Evolutionary conservation across 2,113 vertebrate genomes (phyloP).

Genomic region (Pionites leucogaster): DNA sequence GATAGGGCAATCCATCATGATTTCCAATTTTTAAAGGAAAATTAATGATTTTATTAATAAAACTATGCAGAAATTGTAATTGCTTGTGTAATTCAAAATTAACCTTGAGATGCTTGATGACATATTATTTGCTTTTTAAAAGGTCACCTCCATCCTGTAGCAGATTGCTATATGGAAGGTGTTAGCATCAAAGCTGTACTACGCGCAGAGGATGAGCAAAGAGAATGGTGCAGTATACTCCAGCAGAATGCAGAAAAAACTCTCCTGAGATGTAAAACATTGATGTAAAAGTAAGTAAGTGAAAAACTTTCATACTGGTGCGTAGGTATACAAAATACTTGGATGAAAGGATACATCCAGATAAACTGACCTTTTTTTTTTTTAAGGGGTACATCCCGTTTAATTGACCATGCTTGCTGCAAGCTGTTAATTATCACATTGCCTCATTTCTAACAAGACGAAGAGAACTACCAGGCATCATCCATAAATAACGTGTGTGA

Average conservation of each 20-base stretch:
- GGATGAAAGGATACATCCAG: not conserved
- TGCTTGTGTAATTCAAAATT: not conserved
- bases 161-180: not conserved
- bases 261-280: not conserved
- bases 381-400: not conserved
- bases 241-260: not conserved
- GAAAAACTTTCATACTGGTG: not conserved
- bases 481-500: not conserved
- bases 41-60: not conserved
- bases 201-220: not conserved
- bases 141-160: not conserved
- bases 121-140: not conserved
- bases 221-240: not conserved
- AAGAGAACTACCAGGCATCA: not conserved
- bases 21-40: not conserved
- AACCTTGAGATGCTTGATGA: not conserved
- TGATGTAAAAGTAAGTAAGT: not conserved
- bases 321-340: not conserved
- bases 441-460: not conserved
- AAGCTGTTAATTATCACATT: not conserved
- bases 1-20: not conserved
- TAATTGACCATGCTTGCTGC: not conserved
- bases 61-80: not conserved
- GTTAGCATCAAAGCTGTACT: not conserved
- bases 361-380: not conserved